Evolutionary conservation across 2,113 vertebrate genomes (phyloP).

Genomic region (Tringa solitaria): DNA sequence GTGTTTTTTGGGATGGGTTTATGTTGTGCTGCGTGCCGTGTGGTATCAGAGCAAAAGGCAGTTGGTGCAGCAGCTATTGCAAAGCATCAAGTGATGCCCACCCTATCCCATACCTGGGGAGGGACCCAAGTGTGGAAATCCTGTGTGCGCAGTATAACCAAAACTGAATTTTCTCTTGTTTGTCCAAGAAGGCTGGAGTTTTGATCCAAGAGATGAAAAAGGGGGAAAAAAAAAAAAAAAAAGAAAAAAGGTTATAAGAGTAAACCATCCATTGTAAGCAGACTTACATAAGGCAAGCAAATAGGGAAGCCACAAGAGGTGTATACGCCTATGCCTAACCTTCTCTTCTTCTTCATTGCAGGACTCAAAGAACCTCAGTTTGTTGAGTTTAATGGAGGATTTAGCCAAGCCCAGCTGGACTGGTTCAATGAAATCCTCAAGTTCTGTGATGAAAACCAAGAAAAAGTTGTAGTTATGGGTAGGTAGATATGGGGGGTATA

Average conservation of each 20-base stretch:
- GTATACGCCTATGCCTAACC: neutral
- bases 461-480: constrained; percentile 87
- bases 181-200: neutral
- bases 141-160: accelerated
- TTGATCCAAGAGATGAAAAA: neutral
- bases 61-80: neutral
- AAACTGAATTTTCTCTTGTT: neutral
- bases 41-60: too few species aligned
- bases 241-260: neutral
- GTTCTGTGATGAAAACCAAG: constrained; percentile 80
- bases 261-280: neutral
- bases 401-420: constrained; percentile 85
- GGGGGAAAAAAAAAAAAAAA: neutral
- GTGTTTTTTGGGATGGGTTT: neutral
- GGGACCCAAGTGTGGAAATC: neutral
- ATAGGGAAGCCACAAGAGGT: neutral
- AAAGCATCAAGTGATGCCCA: neutral
- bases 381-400: constrained; percentile 90
- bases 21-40: neutral
- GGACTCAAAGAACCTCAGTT: constrained; percentile 78
- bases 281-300: neutral
- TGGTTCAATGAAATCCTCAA: constrained; percentile 87
- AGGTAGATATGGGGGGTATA: constrained; percentile 53
- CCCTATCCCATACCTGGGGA: accelerated
- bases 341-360: constrained; percentile 62